Evolutionary conservation across 2,113 vertebrate genomes (phyloP).

Genomic region (Aleadryas rufinucha): DNA sequence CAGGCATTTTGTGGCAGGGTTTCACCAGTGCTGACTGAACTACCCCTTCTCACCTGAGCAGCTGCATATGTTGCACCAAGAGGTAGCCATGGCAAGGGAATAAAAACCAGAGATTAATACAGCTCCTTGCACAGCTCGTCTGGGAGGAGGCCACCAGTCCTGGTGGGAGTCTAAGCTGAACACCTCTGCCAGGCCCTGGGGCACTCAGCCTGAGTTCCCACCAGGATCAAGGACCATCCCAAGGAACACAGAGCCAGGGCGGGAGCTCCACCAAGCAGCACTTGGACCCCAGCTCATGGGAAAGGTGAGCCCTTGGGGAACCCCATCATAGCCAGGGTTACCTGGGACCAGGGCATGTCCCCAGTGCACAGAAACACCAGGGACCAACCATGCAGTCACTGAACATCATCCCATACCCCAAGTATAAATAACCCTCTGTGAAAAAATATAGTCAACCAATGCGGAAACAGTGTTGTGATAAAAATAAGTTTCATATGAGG

Average conservation of each 20-base stretch:
- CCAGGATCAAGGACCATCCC: not conserved
- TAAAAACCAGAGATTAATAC: not conserved
- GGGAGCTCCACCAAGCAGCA: not conserved
- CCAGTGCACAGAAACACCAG: not conserved
- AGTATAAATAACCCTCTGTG: not conserved
- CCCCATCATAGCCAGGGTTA: not conserved
- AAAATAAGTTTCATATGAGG: not conserved
- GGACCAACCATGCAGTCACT: not conserved
- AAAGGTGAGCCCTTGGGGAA: not conserved
- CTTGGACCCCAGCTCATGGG: not conserved
- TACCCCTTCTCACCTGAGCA: not conserved
- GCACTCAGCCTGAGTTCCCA: fast-evolving
- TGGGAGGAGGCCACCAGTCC: not conserved
- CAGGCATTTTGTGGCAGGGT: fast-evolving
- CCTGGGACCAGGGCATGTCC: not conserved
- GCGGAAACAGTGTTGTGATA: not conserved
- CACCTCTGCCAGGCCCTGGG: fast-evolving
- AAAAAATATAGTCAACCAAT: not conserved
- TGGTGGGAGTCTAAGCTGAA: fast-evolving
- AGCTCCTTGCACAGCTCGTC: fast-evolving
- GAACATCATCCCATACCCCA: not conserved
- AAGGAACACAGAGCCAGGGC: fast-evolving
- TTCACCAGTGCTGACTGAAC: not conserved
- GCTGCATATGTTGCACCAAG: fast-evolving
- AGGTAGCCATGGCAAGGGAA: not conserved